Conservation (phyloP, 2,888 invertebrate genomes). For the Mesorhabditis spiculigera region DNA sequence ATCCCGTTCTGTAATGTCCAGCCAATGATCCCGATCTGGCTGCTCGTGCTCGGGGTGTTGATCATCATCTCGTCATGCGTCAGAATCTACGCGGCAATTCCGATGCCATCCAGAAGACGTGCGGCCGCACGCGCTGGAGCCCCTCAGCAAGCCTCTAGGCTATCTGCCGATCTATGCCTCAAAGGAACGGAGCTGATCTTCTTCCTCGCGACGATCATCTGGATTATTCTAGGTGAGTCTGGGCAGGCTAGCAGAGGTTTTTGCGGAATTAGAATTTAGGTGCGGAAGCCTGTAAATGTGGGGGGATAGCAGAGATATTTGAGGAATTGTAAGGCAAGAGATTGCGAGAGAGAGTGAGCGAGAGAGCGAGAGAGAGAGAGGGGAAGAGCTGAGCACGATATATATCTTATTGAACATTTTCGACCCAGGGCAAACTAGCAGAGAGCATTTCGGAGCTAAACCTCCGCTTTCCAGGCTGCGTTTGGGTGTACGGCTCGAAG, state of each 20-base stretch:
- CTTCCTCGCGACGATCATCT: slow-evolving; percentile 43
- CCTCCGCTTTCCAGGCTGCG: slow-evolving; percentile 32
- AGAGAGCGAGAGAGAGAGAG: too few relatives aligned
- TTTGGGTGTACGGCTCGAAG: slow-evolving; percentile 53
- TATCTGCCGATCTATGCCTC: slow-evolving; percentile 9
- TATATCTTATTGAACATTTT: too few relatives aligned
- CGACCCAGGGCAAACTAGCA: too few relatives aligned
- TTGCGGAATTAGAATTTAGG: not conserved
- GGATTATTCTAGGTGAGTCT: slow-evolving; percentile 45
- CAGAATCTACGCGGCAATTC: slow-evolving; percentile 41
- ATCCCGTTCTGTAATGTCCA: slow-evolving; percentile 46
- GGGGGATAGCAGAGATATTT: not conserved
- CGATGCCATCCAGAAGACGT: slow-evolving; percentile 20
- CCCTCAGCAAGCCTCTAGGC: not conserved
- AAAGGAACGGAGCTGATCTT: slow-evolving; percentile 44
- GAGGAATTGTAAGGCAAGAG: slow-evolving; percentile 7
- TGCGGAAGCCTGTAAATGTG: not conserved
- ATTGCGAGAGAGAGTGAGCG: too few relatives aligned
- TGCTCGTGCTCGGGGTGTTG: slow-evolving; percentile 43
- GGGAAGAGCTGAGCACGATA: not conserved
- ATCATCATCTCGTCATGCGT: slow-evolving; percentile 44
- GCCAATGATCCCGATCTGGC: slow-evolving; percentile 54
- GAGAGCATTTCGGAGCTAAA: not conserved
- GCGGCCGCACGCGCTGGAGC: slow-evolving; percentile 1
- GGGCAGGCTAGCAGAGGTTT: not conserved